Evolutionary conservation across 35 echinoderm and acorn worm species (phyloP), one percentile per base, ranked within the genome.

Genomic region (Diadema setosum): DNA sequence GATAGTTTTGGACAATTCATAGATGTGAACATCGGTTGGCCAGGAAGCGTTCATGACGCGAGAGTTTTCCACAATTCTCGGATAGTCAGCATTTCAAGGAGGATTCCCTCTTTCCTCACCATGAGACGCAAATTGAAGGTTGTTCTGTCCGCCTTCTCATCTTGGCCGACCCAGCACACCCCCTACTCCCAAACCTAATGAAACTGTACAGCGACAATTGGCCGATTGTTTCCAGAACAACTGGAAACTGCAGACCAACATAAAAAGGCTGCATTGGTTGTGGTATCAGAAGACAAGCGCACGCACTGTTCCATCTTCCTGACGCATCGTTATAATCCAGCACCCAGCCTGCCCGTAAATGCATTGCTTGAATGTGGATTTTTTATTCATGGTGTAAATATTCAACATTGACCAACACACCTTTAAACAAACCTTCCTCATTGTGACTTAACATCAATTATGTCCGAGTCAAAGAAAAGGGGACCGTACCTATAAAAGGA

Each of bases 121-220:
- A 83, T 8, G 7, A 6, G 42, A 83, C 46, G 18, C 23, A 11
- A 83, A 58, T 7, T 5, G 20, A n/a, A 23, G 81, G 81, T 23
- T 5, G 5, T 61, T 5, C 24, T 3, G 37, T 85, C 24, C 82
- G 49, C 14, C n/a, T 85, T 2, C 49, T 83, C 7, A 31, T 90
- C 1, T 24, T 90, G 39, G 88, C 80, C 17, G 88, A 90, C 44
- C 81, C 88, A 46, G 88, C 88, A 3, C 84, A 90, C 55, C 88
- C 81, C 16, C 63, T 90, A 39, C 58, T 45, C 16, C 55, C 80
- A 2, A 82, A 75, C 74, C 42, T 90, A 18, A 90, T 90, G 88
- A 90, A 84, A 46, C 21, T 41, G 7, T 84, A 41, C 64, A 15
- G 26, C 20, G 60, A n/a, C 27, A 9, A 52, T n/a, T 11, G 75